phyloP scores from a whole-genome alignment of 1,140 invertebrate genomes.

The Bombus haemorrhoidalis region DNA sequence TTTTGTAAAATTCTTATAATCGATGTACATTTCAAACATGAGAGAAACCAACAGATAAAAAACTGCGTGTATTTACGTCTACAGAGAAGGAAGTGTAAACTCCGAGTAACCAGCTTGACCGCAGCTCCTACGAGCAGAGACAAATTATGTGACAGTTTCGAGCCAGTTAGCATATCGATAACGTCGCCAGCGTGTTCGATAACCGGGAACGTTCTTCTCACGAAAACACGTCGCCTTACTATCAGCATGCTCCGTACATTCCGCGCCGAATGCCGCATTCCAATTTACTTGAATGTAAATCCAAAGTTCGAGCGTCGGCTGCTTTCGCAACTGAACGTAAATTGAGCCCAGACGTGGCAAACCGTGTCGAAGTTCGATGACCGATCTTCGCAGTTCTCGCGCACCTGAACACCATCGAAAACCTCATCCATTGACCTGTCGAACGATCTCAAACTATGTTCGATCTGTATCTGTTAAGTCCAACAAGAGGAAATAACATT shows the following conservation, averaged over 20 bases:
- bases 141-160: slow-evolving; percentile 29
- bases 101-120: not conserved
- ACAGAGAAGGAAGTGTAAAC: not conserved
- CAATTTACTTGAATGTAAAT: slow-evolving; percentile 47
- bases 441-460: not conserved
- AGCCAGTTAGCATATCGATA: slow-evolving; percentile 39
- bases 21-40: not conserved
- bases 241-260: slow-evolving; percentile 17
- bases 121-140: not conserved
- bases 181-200: slow-evolving; percentile 10
- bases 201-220: not conserved
- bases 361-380: slow-evolving; percentile 38
- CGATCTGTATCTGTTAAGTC: not conserved
- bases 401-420: not conserved
- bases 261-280: slow-evolving; percentile 24
- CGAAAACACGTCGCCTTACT: slow-evolving; percentile 30
- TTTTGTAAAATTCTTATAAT: no score
- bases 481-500: no score
- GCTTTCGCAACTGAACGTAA: slow-evolving; percentile 10
- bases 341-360: slow-evolving; percentile 19
- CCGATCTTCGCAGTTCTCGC: slow-evolving; percentile 5
- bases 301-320: slow-evolving; percentile 23
- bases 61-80: not conserved
- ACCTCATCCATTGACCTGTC: not conserved
- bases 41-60: not conserved